phyloP scores from a whole-genome alignment of 2,113 vertebrate genomes.

The Lycocorax pyrrhopterus region DNA sequence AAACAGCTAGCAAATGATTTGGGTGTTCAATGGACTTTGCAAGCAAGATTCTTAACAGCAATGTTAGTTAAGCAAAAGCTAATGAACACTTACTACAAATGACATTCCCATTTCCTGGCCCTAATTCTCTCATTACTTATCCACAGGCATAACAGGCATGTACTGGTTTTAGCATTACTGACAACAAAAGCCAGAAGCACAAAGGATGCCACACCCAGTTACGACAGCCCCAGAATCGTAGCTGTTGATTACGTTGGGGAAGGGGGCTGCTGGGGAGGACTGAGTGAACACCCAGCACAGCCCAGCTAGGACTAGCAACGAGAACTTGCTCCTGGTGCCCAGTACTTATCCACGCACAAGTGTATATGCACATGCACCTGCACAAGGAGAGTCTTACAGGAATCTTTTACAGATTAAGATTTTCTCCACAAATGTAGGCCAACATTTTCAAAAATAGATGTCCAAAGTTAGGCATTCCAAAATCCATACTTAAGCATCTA shows the following conservation, averaged over 20 bases:
- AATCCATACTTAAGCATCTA: slow-evolving; percentile 59
- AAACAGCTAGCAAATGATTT: neutral
- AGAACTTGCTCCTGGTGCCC: neutral
- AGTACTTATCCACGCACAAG: neutral
- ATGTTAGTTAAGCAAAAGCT: slow-evolving; percentile 24
- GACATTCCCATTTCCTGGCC: neutral
- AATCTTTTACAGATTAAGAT: neutral
- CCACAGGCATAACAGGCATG: neutral
- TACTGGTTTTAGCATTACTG: neutral
- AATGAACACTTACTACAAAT: slow-evolving; percentile 1
- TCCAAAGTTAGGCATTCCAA: slow-evolving; percentile 55
- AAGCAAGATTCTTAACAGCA: neutral
- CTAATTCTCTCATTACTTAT: slow-evolving; percentile 34
- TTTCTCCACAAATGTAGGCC: slow-evolving; percentile 42
- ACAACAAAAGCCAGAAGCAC: neutral
- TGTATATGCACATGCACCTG: neutral
- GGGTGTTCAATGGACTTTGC: neutral
- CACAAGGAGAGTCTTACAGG: neutral
- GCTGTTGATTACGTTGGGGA: neutral
- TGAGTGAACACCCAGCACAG: neutral
- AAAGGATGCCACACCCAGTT: neutral
- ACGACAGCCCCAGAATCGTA: neutral
- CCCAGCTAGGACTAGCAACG: neutral
- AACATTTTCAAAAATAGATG: slow-evolving; percentile 61
- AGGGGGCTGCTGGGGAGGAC: neutral